Evolutionary conservation across 2,113 vertebrate genomes (phyloP).

Genomic region (Aptenodytes patagonicus): DNA sequence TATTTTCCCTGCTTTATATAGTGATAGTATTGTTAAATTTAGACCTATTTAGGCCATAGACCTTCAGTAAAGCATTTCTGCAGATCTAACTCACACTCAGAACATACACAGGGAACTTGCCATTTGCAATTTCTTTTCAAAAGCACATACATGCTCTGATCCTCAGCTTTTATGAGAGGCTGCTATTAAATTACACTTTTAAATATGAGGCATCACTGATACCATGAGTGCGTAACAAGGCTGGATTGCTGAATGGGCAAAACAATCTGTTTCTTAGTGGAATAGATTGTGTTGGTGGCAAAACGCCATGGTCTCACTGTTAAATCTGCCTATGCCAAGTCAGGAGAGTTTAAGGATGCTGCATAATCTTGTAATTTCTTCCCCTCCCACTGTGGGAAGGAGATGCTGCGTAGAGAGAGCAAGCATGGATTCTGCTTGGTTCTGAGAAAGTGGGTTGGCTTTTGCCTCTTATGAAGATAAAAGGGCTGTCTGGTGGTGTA

Average conservation of each 20-base stretch:
- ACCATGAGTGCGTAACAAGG: neutral
- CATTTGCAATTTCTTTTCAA: neutral
- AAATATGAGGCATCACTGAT: neutral
- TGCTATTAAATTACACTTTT: neutral
- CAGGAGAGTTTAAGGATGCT: neutral
- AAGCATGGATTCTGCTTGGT: neutral
- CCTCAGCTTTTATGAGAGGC: neutral
- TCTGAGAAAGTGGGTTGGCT: neutral
- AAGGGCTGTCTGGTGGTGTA: neutral
- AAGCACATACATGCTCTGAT: neutral
- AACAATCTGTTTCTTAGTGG: neutral
- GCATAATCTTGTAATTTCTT: neutral
- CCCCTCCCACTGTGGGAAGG: neutral
- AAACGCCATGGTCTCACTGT: neutral
- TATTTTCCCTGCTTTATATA: neutral
- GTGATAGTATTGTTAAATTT: neutral
- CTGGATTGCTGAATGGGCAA: neutral
- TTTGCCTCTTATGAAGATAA: neutral
- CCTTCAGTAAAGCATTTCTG: neutral
- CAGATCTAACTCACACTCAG: neutral
- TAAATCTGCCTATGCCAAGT: neutral
- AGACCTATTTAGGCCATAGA: neutral
- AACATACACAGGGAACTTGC: neutral
- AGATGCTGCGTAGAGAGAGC: neutral
- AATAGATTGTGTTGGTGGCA: neutral